A percentile compares a stretch with the other conserved stretches of the same genome.
Evolutionary conservation across 2,888 invertebrate species (phyloP).

Genomic region (Merodon equestris): DNA sequence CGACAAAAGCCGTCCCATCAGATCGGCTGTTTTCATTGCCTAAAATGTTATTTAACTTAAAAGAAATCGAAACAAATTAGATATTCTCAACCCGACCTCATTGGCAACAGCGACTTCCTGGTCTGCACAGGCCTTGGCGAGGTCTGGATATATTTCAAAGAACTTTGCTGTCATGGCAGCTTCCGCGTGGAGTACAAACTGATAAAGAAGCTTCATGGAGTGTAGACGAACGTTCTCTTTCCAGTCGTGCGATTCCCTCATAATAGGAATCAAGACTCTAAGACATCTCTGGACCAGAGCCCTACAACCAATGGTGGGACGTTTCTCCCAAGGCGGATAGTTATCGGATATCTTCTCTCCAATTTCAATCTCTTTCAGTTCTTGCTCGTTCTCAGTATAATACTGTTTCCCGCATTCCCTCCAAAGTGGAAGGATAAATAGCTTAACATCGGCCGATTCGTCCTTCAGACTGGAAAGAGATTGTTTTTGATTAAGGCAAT

Average conservation of each 20-base stretch:
- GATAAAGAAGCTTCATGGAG: conserved; percentile 76
- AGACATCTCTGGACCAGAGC: conserved; percentile 86
- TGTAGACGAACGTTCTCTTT: conserved; percentile 78
- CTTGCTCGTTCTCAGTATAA: conserved; percentile 91
- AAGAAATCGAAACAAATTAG: background rate
- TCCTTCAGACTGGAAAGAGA: conserved; percentile 84
- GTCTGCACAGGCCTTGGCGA: conserved; percentile 75
- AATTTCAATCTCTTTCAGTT: conserved; percentile 92
- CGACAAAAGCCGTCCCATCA: conserved; percentile 76
- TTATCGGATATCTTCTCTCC: conserved; percentile 83
- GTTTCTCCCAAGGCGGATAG: conserved; percentile 85
- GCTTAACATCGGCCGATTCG: conserved; percentile 86
- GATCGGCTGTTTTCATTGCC: conserved; percentile 75
- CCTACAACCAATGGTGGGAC: conserved; percentile 94
- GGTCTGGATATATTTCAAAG: conserved; percentile 76
- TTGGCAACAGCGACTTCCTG: conserved; percentile 71
- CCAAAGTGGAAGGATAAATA: conserved; percentile 84
- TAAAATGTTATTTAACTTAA: conserved; percentile 1
- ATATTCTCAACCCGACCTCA: conserved; percentile 66
- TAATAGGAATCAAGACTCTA: conserved; percentile 74
- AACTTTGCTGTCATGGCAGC: conserved; percentile 76
- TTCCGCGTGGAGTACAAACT: conserved; percentile 78
- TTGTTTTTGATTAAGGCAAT: background rate
- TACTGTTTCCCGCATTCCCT: conserved; percentile 87
- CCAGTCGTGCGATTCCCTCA: conserved; percentile 77